Conservation (phyloP, 2,113 vertebrate genomes). For the Calidris pygmaea region DNA sequence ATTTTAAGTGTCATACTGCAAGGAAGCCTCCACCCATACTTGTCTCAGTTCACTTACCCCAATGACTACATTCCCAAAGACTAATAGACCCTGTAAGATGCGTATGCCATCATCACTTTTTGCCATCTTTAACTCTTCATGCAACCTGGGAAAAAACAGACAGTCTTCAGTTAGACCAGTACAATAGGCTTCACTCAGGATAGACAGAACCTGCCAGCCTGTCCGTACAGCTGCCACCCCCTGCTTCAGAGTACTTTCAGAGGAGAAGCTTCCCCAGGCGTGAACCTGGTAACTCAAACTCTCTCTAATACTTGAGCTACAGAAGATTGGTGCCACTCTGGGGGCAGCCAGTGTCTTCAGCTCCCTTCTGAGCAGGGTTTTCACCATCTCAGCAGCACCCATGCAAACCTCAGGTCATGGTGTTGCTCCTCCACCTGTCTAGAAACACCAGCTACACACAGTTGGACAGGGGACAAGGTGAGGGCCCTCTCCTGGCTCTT, state of each 20-base stretch:
- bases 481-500: accelerated
- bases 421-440: not conserved
- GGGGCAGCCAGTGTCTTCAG: not conserved
- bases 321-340: not conserved
- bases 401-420: not conserved
- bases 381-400: not conserved
- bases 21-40: not conserved
- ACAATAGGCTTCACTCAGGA: not conserved
- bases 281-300: not conserved
- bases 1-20: not conserved
- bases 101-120: constrained; percentile 64
- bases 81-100: constrained; percentile 76
- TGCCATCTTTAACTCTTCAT: constrained; percentile 68
- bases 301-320: not conserved
- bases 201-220: not conserved
- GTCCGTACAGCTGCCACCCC: not conserved
- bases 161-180: not conserved
- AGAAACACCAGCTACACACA: not conserved
- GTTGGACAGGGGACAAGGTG: not conserved
- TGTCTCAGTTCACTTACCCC: constrained; percentile 72
- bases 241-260: not conserved
- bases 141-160: not conserved
- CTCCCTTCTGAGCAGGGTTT: not conserved
- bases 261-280: not conserved
- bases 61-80: constrained; percentile 78